Conservation (phyloP, 1,140 invertebrate species). For the Nymphalis io region DNA sequence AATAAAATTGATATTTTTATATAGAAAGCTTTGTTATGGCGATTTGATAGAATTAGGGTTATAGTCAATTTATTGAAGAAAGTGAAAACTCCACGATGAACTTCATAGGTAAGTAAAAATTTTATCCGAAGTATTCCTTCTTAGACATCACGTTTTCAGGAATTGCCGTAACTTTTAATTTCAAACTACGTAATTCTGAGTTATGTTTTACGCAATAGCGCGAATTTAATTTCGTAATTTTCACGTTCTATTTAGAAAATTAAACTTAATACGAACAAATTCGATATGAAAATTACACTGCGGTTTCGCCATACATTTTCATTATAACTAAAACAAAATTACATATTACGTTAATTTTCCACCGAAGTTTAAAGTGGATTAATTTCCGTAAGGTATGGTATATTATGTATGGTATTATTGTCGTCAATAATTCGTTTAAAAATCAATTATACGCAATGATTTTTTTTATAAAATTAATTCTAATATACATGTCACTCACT, state of each 20-base stretch:
- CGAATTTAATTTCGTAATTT: neutral
- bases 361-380: neutral
- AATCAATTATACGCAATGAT: too few relatives aligned
- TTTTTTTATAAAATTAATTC: too few relatives aligned
- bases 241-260: neutral
- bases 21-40: slow-evolving; percentile 63
- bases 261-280: slow-evolving; percentile 4
- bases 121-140: slow-evolving; percentile 15
- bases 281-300: slow-evolving; percentile 7
- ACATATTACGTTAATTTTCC: neutral
- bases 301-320: slow-evolving; percentile 1
- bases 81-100: slow-evolving; percentile 66
- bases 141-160: neutral
- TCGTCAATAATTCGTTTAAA: too few relatives aligned
- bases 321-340: slow-evolving; percentile 3
- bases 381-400: too few relatives aligned
- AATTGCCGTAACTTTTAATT: neutral
- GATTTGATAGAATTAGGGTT: slow-evolving; percentile 56
- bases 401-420: too few relatives aligned
- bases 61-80: slow-evolving; percentile 48
- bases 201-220: neutral
- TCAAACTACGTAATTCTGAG: too few relatives aligned
- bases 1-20: slow-evolving; percentile 70
- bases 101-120: slow-evolving; percentile 69
- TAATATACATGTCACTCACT: too few relatives aligned